Conservation (phyloP, 2,113 vertebrate genomes). For the Pteronura brasiliensis region DNA sequence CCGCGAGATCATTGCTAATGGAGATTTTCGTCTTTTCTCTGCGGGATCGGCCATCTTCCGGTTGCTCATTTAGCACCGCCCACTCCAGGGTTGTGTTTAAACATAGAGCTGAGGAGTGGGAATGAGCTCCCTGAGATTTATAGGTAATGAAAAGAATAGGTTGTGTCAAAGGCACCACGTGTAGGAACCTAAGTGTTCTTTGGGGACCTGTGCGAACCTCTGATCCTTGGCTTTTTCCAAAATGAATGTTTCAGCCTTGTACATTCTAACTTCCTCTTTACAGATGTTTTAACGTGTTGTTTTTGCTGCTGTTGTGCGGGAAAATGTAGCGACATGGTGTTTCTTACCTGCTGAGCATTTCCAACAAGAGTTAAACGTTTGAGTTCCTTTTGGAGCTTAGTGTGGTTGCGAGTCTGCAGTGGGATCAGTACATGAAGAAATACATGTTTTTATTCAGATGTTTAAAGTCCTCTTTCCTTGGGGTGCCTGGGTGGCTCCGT, state of each 20-base stretch:
- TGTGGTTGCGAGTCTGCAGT: neutral
- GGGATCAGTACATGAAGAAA: neutral
- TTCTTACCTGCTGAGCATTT: neutral
- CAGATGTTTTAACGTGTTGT: neutral
- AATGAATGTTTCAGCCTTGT: conserved; percentile 24
- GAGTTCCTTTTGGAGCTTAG: neutral
- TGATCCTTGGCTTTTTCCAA: neutral
- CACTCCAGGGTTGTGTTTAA: accelerated
- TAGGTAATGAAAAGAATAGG: conserved; percentile 52
- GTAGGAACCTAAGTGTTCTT: neutral
- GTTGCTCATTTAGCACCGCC: neutral
- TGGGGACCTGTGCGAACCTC: neutral
- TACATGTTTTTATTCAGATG: neutral
- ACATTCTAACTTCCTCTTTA: neutral
- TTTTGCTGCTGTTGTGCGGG: neutral
- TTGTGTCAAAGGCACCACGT: conserved; percentile 5
- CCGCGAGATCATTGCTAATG: neutral
- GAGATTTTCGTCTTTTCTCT: conserved; percentile 32
- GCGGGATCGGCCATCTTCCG: neutral
- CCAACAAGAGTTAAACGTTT: neutral
- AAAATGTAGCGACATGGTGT: neutral
- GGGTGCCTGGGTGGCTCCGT: no score
- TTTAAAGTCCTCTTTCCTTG: neutral
- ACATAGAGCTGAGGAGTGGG: neutral
- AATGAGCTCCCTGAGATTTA: conserved; percentile 44